Base-by-base conservation (phyloP, 2,888 invertebrate genomes). In the Lamellibrachia satsuma region DNA sequence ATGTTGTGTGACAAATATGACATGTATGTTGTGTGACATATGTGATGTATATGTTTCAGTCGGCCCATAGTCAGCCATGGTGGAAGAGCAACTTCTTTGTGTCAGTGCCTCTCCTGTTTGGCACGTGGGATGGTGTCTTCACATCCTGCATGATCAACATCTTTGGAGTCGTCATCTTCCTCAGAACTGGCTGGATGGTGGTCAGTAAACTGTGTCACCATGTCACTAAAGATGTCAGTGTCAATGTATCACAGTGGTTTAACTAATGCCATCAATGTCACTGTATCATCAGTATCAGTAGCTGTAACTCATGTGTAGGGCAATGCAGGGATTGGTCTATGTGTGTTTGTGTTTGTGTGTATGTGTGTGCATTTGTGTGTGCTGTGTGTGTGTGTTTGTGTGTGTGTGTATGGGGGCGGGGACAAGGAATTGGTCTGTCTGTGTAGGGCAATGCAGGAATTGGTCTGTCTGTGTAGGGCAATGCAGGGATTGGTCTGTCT, bases 61-160 rank as follows among this genome's bases (percentile, higher is more conserved):
- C 93, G n/a, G 90, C 93, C 1, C 60, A 92, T 27, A 93, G 98
- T 98, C 97, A 96, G 96, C 98, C 98, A 92, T 99, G 99, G 99
- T 99, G 99, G 99, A 98, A 98, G 97, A 98, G 98, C 57, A 99
- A 99, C 96, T 99, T 99, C 97, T 99, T 99, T 96, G 98, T 99
- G 97, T 98, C 98, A 60, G 98, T 99, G 96, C 99, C 99, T 75
- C 98, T 99, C 92, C 97, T 99, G 92, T 99, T 99, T 97, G 99
- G 99, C 22, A 99, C 99, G 0, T 99, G 98, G 98, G 99, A 99
- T 97, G 99, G 99, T 94, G 99, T 99, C 8, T 99, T 99, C 96
- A 99, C 99, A 93, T 99, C 99, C 92, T 99, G 99, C 96, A 97
- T 99, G 95, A 99, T 99, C 96, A 99, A 99, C 97, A 98, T 99